These are phyloP conservation scores for Invenusta paracnida DNA, from an alignment of 2,888 invertebrate genomes.

Conservation along the genomic window DNA sequence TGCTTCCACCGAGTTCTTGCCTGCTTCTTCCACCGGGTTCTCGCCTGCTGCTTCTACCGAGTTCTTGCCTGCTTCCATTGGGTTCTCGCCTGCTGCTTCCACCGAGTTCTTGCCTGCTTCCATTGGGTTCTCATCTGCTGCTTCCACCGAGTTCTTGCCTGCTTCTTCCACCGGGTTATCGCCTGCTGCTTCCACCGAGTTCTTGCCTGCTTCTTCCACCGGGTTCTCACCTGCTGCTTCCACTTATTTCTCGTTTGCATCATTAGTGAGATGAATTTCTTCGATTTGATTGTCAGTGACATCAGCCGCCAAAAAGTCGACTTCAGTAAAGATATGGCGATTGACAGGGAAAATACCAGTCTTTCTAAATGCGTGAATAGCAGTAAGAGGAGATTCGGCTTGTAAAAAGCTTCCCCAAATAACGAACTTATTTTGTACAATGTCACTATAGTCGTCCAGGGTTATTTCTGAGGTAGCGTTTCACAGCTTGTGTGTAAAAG, in stretches of 20 bases:
- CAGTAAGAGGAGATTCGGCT: neutral
- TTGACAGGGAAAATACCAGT: conserved; percentile 13
- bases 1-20: too few relatives aligned
- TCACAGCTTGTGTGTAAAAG: conserved; percentile 45
- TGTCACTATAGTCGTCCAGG: conserved; percentile 46
- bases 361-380: neutral
- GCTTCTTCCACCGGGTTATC: neutral
- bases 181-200: neutral
- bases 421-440: neutral
- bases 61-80: too few relatives aligned
- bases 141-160: neutral
- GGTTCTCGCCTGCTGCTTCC: too few relatives aligned
- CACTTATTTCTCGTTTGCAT: neutral
- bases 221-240: neutral
- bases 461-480: conserved; percentile 47
- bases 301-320: conserved; percentile 43
- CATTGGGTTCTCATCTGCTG: neutral
- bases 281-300: conserved; percentile 38
- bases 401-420: conserved; percentile 1
- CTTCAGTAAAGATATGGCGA: conserved; percentile 44
- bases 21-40: too few relatives aligned
- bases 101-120: too few relatives aligned
- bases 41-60: too few relatives aligned
- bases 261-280: neutral
- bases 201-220: neutral